Conservation (phyloP, 2,888 invertebrate species). For the Stenodera caucasica region DNA sequence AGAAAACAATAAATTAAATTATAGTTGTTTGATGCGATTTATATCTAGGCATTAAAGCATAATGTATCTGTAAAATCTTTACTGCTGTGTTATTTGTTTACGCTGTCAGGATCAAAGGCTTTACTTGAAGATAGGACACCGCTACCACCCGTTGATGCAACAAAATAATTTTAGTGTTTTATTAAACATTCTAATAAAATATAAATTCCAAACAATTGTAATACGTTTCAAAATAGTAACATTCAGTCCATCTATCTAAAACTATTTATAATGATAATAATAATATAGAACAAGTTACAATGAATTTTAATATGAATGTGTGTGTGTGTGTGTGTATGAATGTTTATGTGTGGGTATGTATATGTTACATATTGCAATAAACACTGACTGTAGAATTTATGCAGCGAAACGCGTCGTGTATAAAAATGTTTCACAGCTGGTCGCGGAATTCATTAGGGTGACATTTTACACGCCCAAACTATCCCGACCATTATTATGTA, state of each 20-base stretch:
- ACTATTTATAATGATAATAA: constrained; percentile 32
- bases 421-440: constrained; percentile 50
- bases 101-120: not conserved
- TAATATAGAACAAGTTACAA: not conserved
- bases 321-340: too few relatives aligned
- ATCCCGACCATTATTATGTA: constrained; percentile 46
- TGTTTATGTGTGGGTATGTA: constrained; percentile 27
- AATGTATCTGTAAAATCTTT: not conserved
- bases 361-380: constrained; percentile 36
- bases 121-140: not conserved
- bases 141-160: not conserved
- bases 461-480: constrained; percentile 51
- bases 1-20: too few relatives aligned
- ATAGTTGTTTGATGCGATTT: too few relatives aligned
- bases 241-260: constrained; percentile 21
- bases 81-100: not conserved
- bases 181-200: not conserved
- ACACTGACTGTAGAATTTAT: constrained; percentile 38
- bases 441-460: constrained; percentile 50
- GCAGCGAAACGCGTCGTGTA: constrained; percentile 43
- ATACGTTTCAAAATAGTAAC: not conserved
- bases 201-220: not conserved
- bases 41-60: not conserved
- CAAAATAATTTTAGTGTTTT: not conserved
- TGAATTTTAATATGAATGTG: too few relatives aligned